Percentiles rank a stretch among this genome's conserved stretches.
These are phyloP conservation scores for Drosophila virilis DNA, from an alignment of 1,140 invertebrate species.

Conservation along the genomic window DNA sequence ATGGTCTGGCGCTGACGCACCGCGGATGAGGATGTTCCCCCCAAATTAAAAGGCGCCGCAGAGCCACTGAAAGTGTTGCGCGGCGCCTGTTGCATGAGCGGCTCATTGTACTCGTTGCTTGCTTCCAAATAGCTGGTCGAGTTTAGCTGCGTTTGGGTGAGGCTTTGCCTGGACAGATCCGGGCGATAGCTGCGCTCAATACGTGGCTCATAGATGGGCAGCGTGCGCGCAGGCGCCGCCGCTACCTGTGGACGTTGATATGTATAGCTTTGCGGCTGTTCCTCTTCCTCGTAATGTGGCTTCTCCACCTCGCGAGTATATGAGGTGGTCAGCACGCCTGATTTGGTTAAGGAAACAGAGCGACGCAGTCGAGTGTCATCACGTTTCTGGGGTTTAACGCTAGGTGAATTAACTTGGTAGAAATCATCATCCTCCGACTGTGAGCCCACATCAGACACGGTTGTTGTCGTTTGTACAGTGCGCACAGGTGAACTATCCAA, in stretches of 20 bases:
- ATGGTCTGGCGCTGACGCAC: constrained; percentile 34
- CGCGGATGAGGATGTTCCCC: background rate
- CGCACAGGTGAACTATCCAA: constrained; percentile 37
- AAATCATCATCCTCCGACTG: constrained; percentile 72
- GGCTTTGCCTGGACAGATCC: constrained; percentile 22
- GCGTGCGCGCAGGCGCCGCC: background rate
- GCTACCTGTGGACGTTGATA: constrained; percentile 51
- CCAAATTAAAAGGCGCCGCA: constrained; percentile 37
- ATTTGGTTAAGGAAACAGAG: constrained; percentile 65
- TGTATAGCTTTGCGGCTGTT: constrained; percentile 49
- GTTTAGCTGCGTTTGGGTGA: constrained; percentile 59
- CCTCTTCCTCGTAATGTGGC: constrained; percentile 17
- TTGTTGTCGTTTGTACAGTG: constrained; percentile 59
- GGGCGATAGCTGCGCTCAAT: constrained; percentile 40
- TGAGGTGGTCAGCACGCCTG: constrained; percentile 70
- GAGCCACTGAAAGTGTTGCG: constrained; percentile 57
- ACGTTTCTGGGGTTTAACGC: background rate
- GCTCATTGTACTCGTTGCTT: constrained; percentile 15
- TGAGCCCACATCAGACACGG: constrained; percentile 65
- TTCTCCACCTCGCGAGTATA: constrained; percentile 59
- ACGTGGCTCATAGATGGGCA: constrained; percentile 40
- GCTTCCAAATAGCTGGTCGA: constrained; percentile 60
- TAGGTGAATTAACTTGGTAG: constrained; percentile 24
- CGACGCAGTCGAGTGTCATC: constrained; percentile 36
- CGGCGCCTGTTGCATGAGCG: background rate